phyloP scores from a whole-genome alignment of 2,888 invertebrate species.

The Apodemia zela region DNA sequence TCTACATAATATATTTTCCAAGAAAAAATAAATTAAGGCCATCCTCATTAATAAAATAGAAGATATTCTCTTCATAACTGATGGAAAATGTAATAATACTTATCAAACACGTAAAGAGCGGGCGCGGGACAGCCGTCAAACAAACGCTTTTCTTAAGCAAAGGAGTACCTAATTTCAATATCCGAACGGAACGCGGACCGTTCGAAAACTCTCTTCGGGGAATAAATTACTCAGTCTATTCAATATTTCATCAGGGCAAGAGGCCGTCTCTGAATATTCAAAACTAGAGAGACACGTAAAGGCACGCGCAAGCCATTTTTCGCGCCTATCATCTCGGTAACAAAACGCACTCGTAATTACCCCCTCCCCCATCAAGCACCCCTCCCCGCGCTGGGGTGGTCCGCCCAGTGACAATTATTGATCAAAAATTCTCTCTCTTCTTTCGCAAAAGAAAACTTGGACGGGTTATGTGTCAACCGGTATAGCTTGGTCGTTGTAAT shows the following conservation, averaged over 20 bases:
- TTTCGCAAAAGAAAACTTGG: conserved; percentile 81
- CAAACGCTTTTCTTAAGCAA: conserved; percentile 64
- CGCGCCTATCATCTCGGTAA: conserved; percentile 81
- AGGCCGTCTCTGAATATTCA: conserved; percentile 77
- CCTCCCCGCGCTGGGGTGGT: conserved; percentile 47
- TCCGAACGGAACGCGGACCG: conserved; percentile 70
- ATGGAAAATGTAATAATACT: conserved; percentile 17
- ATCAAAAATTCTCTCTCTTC: conserved; percentile 85
- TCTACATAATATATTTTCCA: not conserved
- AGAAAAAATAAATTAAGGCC: not conserved
- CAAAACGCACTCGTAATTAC: conserved; percentile 81
- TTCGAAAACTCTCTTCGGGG: conserved; percentile 73
- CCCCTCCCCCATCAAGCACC: conserved; percentile 51
- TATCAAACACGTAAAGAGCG: conserved; percentile 34
- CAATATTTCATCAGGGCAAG: conserved; percentile 78
- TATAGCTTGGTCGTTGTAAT: conserved; percentile 72
- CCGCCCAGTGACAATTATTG: conserved; percentile 85
- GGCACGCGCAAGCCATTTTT: conserved; percentile 81
- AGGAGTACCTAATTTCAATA: conserved; percentile 79
- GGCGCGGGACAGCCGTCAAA: conserved; percentile 57
- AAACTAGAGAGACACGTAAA: conserved; percentile 79
- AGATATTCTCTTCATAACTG: conserved; percentile 16
- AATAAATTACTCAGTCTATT: conserved; percentile 79
- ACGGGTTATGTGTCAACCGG: conserved; percentile 78
- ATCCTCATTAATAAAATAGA: conserved; percentile 13